Conservation (phyloP, 1,140 invertebrate genomes). For the Bombus superbus region DNA sequence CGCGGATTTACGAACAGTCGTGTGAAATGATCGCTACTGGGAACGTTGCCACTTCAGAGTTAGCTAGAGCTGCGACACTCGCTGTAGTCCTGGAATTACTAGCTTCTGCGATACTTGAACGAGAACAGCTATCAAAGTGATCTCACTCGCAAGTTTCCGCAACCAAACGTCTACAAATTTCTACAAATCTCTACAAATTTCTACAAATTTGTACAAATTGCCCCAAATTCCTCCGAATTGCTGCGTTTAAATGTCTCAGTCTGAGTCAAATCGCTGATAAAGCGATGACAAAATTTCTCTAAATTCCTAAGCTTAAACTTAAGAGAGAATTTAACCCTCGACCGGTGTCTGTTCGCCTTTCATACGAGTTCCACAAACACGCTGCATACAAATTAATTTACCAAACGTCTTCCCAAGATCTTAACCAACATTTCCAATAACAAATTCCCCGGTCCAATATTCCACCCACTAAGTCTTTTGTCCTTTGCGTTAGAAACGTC, state of each 20-base stretch:
- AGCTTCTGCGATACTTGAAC: neutral
- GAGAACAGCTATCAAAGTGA: neutral
- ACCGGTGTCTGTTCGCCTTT: too few species aligned
- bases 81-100: too few species aligned
- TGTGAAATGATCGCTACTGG: conserved; percentile 58
- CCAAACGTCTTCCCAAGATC: too few species aligned
- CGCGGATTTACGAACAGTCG: conserved; percentile 35
- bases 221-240: neutral
- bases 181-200: neutral
- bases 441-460: neutral
- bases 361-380: too few species aligned
- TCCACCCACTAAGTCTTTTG: neutral
- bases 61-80: too few species aligned
- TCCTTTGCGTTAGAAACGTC: too few species aligned
- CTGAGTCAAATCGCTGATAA: too few species aligned
- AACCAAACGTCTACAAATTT: neutral
- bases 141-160: neutral
- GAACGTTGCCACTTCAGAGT: neutral
- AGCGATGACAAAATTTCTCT: too few species aligned
- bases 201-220: neutral
- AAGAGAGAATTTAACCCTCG: too few species aligned
- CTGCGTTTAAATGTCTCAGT: too few species aligned
- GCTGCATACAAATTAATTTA: too few species aligned
- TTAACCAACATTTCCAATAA: neutral
- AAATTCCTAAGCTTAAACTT: too few species aligned